Evolutionary conservation across 2,888 invertebrate species (phyloP), one percentile per base, ranked within the genome.

Genomic region (Timema podura): DNA sequence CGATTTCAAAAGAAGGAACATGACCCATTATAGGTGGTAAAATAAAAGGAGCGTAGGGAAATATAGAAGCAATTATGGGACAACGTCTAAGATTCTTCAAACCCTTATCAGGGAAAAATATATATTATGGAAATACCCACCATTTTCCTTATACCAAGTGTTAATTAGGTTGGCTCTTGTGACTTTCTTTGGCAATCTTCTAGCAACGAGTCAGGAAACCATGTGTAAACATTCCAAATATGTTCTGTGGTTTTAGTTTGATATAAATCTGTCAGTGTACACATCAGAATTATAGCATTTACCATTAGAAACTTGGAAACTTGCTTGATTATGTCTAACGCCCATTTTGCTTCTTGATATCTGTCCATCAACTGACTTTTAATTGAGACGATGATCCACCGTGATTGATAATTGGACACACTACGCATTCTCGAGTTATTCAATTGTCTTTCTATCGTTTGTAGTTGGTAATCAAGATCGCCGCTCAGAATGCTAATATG

Each of bases 181-280:
- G 0, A 44, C 11, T 9, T 16, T 30, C 8, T 16, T 9, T 5
- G 10, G 44, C 61, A 61, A 16, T 30, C 61, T n/a, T 6, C 11
- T 10, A 30, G 61, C 16, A 15, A 11, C 5, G 44, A 57, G 8
- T n/a, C 3, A 11, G 57, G 57, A 16, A 44, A 45, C 61, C 61
- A 16, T 8, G 44, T 61, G 13, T 61, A 61, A 15, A 61, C 13
- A 61, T 61, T 61, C 61, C 61, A 61, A 30, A 30, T 30, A 30
- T 30, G 1, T 1, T 3, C 30, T 30, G 30, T 30, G 30, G 30
- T 30, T 30, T 30, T 30, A 30, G 9, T 30, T 45, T 11, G 30
- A 11, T 30, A 6, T 13, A 44, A 13, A 11, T 30, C 44, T 6
- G 61, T 61, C 7, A 30, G 13, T 7, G 6, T 30, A 30, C 30